These are phyloP conservation scores for Xyliphius kryptos DNA, from an alignment of 2,113 vertebrate species.

Conservation along the genomic window DNA sequence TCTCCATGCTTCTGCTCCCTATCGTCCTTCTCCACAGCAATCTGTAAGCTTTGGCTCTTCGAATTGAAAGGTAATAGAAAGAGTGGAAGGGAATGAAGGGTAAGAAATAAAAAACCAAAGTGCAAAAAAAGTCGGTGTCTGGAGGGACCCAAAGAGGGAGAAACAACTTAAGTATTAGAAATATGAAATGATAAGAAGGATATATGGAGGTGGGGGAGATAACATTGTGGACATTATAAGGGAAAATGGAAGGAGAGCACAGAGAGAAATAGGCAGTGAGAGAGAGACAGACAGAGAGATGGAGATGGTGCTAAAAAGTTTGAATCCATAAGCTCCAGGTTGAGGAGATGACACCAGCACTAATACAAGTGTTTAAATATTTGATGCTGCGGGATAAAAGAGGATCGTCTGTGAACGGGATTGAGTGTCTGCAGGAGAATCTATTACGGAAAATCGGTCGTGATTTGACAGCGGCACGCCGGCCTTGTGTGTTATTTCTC, in stretches of 20 bases:
- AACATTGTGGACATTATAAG: constrained; percentile 89
- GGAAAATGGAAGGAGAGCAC: constrained; percentile 62
- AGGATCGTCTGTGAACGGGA: constrained; percentile 98
- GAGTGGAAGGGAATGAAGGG: constrained; percentile 52
- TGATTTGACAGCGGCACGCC: constrained; percentile 86
- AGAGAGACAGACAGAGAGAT: constrained; percentile 53
- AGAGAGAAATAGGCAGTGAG: constrained; percentile 47
- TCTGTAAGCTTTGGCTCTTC: constrained; percentile 75
- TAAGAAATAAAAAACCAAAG: too few relatives aligned
- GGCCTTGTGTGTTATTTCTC: constrained; percentile 90
- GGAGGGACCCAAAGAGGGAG: too few relatives aligned
- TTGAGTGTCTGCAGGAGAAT: constrained; percentile 99
- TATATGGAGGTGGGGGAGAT: constrained; percentile 83
- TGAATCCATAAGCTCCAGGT: constrained; percentile 78
- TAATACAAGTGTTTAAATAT: constrained; percentile 99
- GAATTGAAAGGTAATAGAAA: constrained; percentile 77
- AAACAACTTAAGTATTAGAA: constrained; percentile 68
- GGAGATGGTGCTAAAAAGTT: constrained; percentile 59
- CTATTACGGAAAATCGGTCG: constrained; percentile 97
- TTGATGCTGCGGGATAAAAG: constrained; percentile 99
- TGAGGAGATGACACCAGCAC: constrained; percentile 91
- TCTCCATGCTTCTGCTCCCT: constrained; percentile 43
- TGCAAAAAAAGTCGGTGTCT: too few relatives aligned
- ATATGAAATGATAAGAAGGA: constrained; percentile 74
- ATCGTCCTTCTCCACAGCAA: constrained; percentile 57